A percentile compares a stretch with the other conserved stretches of the same genome.
Conservation (phyloP, 2,797 vertebrate genomes). For the Taenioides sp. region DNA sequence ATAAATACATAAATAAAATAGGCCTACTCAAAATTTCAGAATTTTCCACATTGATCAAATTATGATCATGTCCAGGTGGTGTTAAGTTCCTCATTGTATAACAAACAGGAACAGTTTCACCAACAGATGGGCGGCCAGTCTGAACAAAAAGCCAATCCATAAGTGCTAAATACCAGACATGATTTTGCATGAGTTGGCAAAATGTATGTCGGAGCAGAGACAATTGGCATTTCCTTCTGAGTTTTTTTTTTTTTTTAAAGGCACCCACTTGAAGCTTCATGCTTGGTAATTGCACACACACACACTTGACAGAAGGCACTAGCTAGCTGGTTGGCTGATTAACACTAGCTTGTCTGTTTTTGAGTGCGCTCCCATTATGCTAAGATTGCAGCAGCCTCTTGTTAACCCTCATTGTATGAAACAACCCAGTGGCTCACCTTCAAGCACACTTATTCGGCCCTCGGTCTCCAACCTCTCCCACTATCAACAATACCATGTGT, state of each 20-base stretch:
- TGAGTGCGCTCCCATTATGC: slow-evolving; percentile 53
- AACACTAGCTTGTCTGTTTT: slow-evolving; percentile 41
- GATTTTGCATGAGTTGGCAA: slow-evolving; percentile 17
- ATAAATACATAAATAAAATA: not conserved
- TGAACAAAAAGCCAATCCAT: slow-evolving; percentile 32
- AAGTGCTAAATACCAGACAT: slow-evolving; percentile 18
- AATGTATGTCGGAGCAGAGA: not conserved
- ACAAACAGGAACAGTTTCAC: slow-evolving; percentile 25
- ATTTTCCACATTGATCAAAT: not conserved
- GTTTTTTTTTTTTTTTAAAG: slow-evolving; percentile 22
- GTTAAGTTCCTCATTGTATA: slow-evolving; percentile 46
- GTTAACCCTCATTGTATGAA: slow-evolving; percentile 75
- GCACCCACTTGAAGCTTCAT: slow-evolving; percentile 19
- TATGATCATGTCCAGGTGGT: slow-evolving; percentile 51
- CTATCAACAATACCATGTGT: slow-evolving; percentile 44
- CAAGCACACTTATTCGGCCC: slow-evolving; percentile 65
- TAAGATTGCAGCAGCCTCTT: slow-evolving; percentile 69
- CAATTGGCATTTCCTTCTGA: slow-evolving; percentile 8
- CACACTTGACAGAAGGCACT: slow-evolving; percentile 39
- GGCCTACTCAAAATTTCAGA: not conserved
- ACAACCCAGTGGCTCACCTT: slow-evolving; percentile 62
- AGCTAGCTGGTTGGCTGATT: slow-evolving; percentile 56
- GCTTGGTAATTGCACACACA: slow-evolving; percentile 38
- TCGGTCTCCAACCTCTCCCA: slow-evolving; percentile 53
- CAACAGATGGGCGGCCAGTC: slow-evolving; percentile 46